Evolutionary conservation across 2,888 invertebrate genomes (phyloP).

Genomic region (Pimpla rufipes): DNA sequence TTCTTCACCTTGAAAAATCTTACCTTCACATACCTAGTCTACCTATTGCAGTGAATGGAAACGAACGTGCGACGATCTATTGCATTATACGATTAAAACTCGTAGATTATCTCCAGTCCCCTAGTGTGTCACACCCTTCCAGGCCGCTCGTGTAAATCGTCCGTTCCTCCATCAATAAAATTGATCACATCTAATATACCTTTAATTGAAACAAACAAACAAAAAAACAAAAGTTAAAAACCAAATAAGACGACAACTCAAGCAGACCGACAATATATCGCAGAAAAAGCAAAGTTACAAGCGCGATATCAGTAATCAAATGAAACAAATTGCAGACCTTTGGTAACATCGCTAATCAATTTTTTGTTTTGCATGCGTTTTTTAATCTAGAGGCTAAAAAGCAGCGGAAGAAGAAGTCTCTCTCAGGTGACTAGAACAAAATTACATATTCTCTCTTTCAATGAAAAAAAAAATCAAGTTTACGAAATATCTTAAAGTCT

Average conservation of each 20-base stretch:
- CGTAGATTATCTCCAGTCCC: constrained; percentile 13
- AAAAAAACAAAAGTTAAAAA: constrained; percentile 34
- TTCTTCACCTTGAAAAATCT: constrained; percentile 15
- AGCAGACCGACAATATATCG: constrained; percentile 39
- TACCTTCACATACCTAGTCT: constrained; percentile 20
- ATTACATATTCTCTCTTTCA: constrained; percentile 69
- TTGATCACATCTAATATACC: constrained; percentile 43
- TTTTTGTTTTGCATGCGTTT: constrained; percentile 85
- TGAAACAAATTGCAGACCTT: constrained; percentile 70
- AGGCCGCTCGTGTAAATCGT: constrained; percentile 55
- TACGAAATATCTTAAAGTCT: constrained; percentile 19
- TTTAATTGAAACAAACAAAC: constrained; percentile 38
- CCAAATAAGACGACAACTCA: constrained; percentile 51
- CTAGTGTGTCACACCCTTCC: constrained; percentile 29
- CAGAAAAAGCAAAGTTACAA: constrained; percentile 45
- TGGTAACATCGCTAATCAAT: constrained; percentile 82
- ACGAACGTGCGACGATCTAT: background rate
- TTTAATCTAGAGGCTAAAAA: constrained; percentile 94
- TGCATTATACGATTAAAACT: constrained; percentile 31
- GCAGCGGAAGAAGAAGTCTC: constrained; percentile 97
- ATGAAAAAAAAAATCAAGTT: constrained; percentile 47
- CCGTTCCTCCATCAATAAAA: constrained; percentile 62
- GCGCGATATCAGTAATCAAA: constrained; percentile 43
- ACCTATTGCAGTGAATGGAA: constrained; percentile 18
- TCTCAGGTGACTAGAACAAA: constrained; percentile 91